phyloP scores from a whole-genome alignment of 2,888 invertebrate species.

The Xiphydria camelus region DNA sequence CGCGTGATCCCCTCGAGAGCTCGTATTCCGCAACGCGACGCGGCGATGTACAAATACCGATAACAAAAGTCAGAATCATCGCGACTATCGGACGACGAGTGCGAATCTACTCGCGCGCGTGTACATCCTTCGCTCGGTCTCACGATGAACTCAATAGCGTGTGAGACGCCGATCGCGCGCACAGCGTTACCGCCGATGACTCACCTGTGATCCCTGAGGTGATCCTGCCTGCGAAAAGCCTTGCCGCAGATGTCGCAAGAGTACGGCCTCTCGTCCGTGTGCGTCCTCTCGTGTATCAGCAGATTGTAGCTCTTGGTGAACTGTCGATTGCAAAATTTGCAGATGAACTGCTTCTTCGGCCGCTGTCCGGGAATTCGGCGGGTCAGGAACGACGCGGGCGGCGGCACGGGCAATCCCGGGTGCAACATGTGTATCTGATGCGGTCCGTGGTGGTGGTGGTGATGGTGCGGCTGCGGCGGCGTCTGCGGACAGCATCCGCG shows the following conservation, averaged over 20 bases:
- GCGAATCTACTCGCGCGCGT: too few species aligned
- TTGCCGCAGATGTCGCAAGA: slow-evolving; percentile 98
- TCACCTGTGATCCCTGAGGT: slow-evolving; percentile 90
- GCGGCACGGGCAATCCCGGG: slow-evolving; percentile 40
- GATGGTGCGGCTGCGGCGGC: slow-evolving; percentile 26
- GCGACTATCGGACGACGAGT: too few species aligned
- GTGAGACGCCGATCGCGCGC: too few species aligned
- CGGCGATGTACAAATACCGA: too few species aligned
- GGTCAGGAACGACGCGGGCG: slow-evolving; percentile 64
- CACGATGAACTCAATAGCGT: too few species aligned
- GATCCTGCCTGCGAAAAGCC: slow-evolving; percentile 95
- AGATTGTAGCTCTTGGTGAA: slow-evolving; percentile 98
- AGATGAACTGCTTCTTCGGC: slow-evolving; percentile 97
- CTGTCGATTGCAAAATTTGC: slow-evolving; percentile 95
- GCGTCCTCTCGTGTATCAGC: slow-evolving; percentile 95
- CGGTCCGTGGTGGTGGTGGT: slow-evolving; percentile 28
- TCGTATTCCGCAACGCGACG: too few species aligned
- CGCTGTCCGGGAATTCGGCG: slow-evolving; percentile 77
- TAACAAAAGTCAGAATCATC: too few species aligned
- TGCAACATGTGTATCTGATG: slow-evolving; percentile 60
- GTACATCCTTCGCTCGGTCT: too few species aligned
- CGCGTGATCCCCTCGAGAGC: too few species aligned
- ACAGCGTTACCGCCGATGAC: too few species aligned
- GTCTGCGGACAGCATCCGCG: slow-evolving; percentile 59
- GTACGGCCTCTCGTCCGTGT: slow-evolving; percentile 96